Evolutionary conservation across 2,888 invertebrate genomes (phyloP).

Genomic region (Ellobium chinense): DNA sequence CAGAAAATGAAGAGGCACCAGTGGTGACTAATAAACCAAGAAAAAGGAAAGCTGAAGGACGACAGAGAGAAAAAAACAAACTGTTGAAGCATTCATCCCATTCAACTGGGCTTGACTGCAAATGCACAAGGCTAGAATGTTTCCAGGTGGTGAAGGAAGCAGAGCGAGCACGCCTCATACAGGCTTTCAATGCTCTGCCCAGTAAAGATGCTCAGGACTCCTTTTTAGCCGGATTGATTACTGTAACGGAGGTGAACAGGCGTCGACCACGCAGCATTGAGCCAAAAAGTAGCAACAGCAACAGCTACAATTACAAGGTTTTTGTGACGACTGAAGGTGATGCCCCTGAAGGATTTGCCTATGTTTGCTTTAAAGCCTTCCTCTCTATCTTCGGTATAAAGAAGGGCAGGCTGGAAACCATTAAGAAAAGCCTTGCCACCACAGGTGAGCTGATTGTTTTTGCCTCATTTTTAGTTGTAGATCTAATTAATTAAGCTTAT

Average conservation of each 20-base stretch:
- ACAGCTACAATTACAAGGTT: not conserved
- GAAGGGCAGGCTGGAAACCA: conserved; percentile 3
- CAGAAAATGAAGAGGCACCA: not conserved
- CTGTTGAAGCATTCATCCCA: not conserved
- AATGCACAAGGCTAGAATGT: not conserved
- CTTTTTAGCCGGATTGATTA: not conserved
- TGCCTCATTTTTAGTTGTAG: too few relatives aligned
- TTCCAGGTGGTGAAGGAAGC: not conserved
- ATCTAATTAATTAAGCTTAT: too few relatives aligned
- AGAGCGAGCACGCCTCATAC: not conserved
- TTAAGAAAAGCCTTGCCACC: conserved; percentile 2
- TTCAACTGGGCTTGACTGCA: not conserved
- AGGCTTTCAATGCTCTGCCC: not conserved
- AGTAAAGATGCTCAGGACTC: not conserved
- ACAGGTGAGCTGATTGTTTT: too few relatives aligned
- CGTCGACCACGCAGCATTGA: not conserved
- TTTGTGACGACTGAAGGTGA: not conserved
- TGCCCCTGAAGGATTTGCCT: not conserved
- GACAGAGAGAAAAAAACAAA: not conserved
- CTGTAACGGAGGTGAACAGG: not conserved
- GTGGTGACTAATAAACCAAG: not conserved
- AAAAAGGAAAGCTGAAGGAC: not conserved
- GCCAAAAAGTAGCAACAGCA: not conserved
- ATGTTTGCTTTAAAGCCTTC: conserved; percentile 3
- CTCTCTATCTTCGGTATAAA: not conserved